Evolutionary conservation across 2,113 vertebrate genomes (phyloP), one percentile per base, ranked within the genome.

Genomic region (Tachysurus fulvidraco): DNA sequence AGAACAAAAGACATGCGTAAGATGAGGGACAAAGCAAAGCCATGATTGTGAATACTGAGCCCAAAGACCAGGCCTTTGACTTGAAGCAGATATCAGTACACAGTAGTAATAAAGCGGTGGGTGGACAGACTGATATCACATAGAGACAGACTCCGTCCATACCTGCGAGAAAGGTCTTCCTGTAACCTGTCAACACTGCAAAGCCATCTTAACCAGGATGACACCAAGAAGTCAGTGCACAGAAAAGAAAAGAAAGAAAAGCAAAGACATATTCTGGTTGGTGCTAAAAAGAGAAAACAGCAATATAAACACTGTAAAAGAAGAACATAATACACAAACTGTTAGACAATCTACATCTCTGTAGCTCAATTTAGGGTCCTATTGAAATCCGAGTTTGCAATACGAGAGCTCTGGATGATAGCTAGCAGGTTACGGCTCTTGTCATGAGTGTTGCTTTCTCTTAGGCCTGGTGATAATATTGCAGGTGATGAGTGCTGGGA

Each of bases 91-190:
- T 69, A 54, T 28, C n/a, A 64, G 36, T 57, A 85, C 52, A 46
- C 23, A 73, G 44, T 64, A 52, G 11, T 1, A 85, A 52, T 54
- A 50, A 86, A 85, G 57, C 23, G 52, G 41, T 30, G 76, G 52
- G 64, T 60, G 21, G 90, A 94, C 92, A 93, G 92, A 93, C 82
- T 89, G 92, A 93, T 76, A 19, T 87, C 88, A 93, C 91, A 93
- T 44, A 73, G 84, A 92, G 91, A 88, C 91, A 23, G 83, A 89
- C 44, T 93, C 92, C 91, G 91, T 92, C 90, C 89, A 36, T 95
- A 95, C 94, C 94, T 95, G 94, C 74, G 85, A 90, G 90, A 85
- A 93, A 88, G 90, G 91, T 94, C 84, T 91, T 94, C 93, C 86
- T 93, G 93, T 92, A 95, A 74, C 91, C 91, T 54, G 94, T 95